Percentiles rank a stretch among this genome's conserved stretches.
Evolutionary conservation across 2,888 invertebrate species (phyloP).

Genomic region (Tetrapedia diversipes): DNA sequence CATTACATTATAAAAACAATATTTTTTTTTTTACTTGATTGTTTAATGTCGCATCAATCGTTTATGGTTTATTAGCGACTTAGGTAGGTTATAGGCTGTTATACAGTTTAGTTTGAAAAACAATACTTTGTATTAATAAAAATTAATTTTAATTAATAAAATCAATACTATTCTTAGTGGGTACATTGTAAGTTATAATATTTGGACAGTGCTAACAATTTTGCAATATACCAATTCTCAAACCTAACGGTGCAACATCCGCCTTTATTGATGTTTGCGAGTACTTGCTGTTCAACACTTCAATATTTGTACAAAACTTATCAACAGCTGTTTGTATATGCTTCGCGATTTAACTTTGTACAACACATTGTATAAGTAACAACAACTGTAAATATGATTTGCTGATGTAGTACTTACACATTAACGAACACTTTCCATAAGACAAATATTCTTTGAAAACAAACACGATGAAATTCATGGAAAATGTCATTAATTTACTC

Average conservation of each 20-base stretch:
- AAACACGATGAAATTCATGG: neutral
- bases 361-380: too few species aligned
- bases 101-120: too few species aligned
- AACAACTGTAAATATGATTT: neutral
- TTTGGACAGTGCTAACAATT: neutral
- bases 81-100: too few species aligned
- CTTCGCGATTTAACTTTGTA: neutral
- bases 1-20: too few species aligned
- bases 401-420: neutral
- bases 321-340: neutral
- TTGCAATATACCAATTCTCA: neutral
- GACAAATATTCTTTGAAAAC: neutral
- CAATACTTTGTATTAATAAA: too few species aligned
- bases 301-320: neutral
- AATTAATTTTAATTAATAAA: neutral
- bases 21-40: too few species aligned
- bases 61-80: too few species aligned
- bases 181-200: neutral
- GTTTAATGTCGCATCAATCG: too few species aligned
- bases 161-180: constrained; percentile 14
- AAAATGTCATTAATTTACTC: neutral
- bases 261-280: neutral
- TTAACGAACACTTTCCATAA: neutral
- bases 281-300: neutral
- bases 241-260: neutral